Evolutionary conservation across 1,140 invertebrate species (phyloP).

Genomic region (Bombyx mori): ASM3026992v2 NC_085128.1:5952001-5952500

Average conservation of each 20-base stretch:
- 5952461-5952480: too few relatives aligned
- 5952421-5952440: background rate
- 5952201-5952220: slow-evolving; percentile 25
- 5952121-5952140: slow-evolving; percentile 53
- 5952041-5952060: slow-evolving; percentile 51
- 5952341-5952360: too few relatives aligned
- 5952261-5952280: background rate
- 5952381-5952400: slow-evolving; percentile 1
- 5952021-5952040: slow-evolving; percentile 40
- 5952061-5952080: slow-evolving; percentile 47
- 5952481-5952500: too few relatives aligned
- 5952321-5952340: background rate
- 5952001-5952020: too few relatives aligned
- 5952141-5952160: slow-evolving; percentile 48
- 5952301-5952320: background rate
- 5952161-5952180: slow-evolving; percentile 46
- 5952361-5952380: background rate
- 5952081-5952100: slow-evolving; percentile 48
- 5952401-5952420: background rate
- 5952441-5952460: too few relatives aligned
- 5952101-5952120: slow-evolving; percentile 52
- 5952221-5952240: slow-evolving; percentile 40
- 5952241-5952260: slow-evolving; percentile 8
- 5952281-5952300: slow-evolving; percentile 1
- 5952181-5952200: slow-evolving; percentile 30